These are phyloP conservation scores for Porites lutea DNA, from an alignment of 64 coral and sea anemone genomes.

Conservation along the genomic window DNA sequence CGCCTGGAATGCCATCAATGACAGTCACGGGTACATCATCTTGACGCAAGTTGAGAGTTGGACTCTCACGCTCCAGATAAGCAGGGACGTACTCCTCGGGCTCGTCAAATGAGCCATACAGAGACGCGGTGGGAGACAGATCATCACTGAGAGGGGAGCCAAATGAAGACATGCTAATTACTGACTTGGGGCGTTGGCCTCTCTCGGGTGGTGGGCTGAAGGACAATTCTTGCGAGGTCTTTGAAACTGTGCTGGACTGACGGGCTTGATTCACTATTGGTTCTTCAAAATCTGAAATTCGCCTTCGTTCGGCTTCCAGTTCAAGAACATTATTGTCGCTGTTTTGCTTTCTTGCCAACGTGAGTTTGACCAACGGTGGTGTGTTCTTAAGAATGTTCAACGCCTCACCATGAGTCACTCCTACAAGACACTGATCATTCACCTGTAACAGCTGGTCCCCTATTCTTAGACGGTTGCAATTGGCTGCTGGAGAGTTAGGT, in stretches of 20 bases:
- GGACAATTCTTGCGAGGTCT: constrained; percentile 71
- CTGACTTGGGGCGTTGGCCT: constrained; percentile 45
- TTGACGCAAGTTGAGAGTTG: constrained; percentile 76
- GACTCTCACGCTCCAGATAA: constrained; percentile 61
- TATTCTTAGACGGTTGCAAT: constrained; percentile 70
- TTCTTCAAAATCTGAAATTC: constrained; percentile 38
- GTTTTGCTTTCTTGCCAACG: constrained; percentile 84
- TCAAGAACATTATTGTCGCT: constrained; percentile 43
- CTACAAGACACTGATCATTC: constrained; percentile 86
- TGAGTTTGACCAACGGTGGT: constrained; percentile 92
- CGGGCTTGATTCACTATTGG: constrained; percentile 69
- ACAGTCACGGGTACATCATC: constrained; percentile 90
- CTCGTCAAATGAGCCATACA: constrained; percentile 56
- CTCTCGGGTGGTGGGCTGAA: constrained; percentile 57
- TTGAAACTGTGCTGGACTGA: constrained; percentile 81
- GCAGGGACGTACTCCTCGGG: constrained; percentile 57
- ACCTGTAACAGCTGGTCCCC: constrained; percentile 95
- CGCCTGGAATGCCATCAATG: constrained; percentile 91
- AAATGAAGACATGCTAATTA: constrained; percentile 82
- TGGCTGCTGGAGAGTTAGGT: constrained; percentile 84
- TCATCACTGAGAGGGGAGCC: constrained; percentile 58
- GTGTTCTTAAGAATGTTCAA: constrained; percentile 84
- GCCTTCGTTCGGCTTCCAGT: constrained; percentile 46
- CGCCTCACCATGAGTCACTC: constrained; percentile 87
- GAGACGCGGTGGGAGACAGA: constrained; percentile 13